Evolutionary conservation across 2,797 vertebrate genomes (phyloP).

Genomic region (Ataeniobius toweri): DNA sequence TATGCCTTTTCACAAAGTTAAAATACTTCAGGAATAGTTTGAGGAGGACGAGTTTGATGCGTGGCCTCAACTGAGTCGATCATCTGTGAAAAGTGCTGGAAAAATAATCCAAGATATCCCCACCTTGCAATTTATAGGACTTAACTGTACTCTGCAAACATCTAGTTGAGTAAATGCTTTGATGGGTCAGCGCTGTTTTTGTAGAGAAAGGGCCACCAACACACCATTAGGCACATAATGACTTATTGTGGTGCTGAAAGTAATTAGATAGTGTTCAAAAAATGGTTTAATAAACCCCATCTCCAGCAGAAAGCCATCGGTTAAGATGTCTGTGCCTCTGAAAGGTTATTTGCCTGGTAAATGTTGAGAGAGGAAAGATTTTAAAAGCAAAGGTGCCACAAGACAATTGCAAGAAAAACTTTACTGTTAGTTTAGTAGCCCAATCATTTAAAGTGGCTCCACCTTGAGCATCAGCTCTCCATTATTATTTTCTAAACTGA

Average conservation of each 20-base stretch:
- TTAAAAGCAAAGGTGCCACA: conserved; percentile 2
- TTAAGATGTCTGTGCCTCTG: neutral
- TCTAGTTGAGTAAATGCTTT: too few species aligned
- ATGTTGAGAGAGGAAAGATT: neutral
- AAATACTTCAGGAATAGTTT: neutral
- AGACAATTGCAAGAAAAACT: neutral
- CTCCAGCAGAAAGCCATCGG: neutral
- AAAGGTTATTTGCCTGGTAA: neutral
- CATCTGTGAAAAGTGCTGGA: neutral
- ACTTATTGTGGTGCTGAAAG: neutral
- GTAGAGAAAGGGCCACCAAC: neutral
- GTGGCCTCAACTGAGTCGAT: neutral
- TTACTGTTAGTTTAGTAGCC: conserved; percentile 1
- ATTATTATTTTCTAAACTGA: conserved; percentile 3
- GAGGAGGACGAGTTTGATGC: neutral
- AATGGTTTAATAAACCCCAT: neutral
- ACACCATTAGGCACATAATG: neutral
- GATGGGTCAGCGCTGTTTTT: neutral
- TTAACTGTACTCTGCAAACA: too few species aligned
- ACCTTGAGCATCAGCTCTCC: conserved; percentile 3
- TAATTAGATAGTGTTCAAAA: conserved; percentile 5
- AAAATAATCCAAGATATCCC: neutral
- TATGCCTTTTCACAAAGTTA: too few species aligned
- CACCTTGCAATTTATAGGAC: neutral
- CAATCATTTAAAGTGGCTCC: conserved; percentile 8